A percentile compares a stretch with the other conserved stretches of the same genome.
Conservation (phyloP, 2,888 invertebrate species). For the Parthenolecanium corni region DNA sequence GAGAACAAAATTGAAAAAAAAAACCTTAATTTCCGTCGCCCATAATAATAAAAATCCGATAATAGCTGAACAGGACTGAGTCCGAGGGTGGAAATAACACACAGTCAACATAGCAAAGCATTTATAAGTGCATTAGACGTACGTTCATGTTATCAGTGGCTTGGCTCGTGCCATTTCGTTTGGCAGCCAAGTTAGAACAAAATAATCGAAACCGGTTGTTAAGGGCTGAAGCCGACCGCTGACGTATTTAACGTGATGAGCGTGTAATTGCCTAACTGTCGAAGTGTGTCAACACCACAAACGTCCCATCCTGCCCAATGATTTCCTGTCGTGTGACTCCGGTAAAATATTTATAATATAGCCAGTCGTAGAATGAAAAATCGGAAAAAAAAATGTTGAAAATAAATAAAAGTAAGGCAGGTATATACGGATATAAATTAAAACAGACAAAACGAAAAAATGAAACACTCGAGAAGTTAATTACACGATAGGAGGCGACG, state of each 20-base stretch:
- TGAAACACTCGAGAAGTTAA: too few relatives aligned
- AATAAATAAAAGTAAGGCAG: too few relatives aligned
- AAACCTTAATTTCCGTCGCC: slow-evolving; percentile 9
- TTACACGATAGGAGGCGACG: too few relatives aligned
- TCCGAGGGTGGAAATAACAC: not conserved
- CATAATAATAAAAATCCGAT: too few relatives aligned
- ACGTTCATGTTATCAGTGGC: not conserved
- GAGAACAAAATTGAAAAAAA: too few relatives aligned
- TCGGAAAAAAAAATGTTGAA: not conserved
- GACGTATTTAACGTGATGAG: slow-evolving; percentile 27
- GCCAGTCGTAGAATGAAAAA: not conserved
- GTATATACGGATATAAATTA: too few relatives aligned
- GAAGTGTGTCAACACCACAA: slow-evolving; percentile 26
- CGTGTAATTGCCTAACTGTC: slow-evolving; percentile 28
- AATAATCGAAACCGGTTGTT: slow-evolving; percentile 16
- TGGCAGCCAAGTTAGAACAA: not conserved
- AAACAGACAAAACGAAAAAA: too few relatives aligned
- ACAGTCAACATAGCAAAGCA: too few relatives aligned
- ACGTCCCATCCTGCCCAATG: slow-evolving; percentile 17
- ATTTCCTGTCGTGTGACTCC: slow-evolving; percentile 28
- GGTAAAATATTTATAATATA: not conserved
- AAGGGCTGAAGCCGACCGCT: slow-evolving; percentile 3
- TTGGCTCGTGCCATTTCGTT: slow-evolving; percentile 26
- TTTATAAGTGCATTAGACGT: too few relatives aligned
- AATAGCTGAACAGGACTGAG: too few relatives aligned